A percentile compares a stretch with the other conserved stretches of the same genome.
phyloP scores from a whole-genome alignment of 2,797 vertebrate species.

The Sebastiscus tertius region DNA sequence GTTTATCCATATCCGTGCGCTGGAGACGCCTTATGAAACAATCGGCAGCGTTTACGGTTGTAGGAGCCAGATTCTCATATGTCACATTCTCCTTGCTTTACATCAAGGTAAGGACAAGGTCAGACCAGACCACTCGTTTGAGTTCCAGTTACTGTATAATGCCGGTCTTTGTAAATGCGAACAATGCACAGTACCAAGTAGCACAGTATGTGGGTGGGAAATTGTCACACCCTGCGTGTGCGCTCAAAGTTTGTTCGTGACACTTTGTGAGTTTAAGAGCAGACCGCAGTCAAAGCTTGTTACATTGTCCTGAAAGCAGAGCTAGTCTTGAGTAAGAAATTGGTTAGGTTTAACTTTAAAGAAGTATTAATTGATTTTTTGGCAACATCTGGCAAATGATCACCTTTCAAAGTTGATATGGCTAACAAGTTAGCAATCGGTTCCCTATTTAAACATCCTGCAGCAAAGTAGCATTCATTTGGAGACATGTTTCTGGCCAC shows the following conservation, averaged over 20 bases:
- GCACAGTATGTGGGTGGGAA: conserved; percentile 7
- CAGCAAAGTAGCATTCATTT: background rate
- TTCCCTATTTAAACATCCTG: background rate
- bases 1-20: conserved; percentile 21
- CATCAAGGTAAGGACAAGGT: conserved; percentile 25
- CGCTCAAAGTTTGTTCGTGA: background rate
- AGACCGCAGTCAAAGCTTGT: background rate
- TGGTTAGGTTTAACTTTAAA: background rate
- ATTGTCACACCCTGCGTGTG: background rate
- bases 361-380: background rate
- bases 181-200: conserved; percentile 11
- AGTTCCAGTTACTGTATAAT: conserved; percentile 21
- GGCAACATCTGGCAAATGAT: background rate
- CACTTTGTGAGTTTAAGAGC: background rate
- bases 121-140: background rate
- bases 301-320: background rate
- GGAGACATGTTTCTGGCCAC: background rate
- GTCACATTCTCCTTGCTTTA: conserved; percentile 18
- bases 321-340: background rate
- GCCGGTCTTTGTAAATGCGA: conserved; percentile 22
- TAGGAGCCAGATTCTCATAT: conserved; percentile 11
- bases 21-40: conserved; percentile 23
- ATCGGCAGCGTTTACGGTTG: conserved; percentile 4
- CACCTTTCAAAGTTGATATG: background rate
- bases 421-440: background rate